A percentile compares a stretch with the other conserved stretches of the same genome.
phyloP scores from a whole-genome alignment of 2,113 vertebrate genomes.

The Garra rufa region DNA sequence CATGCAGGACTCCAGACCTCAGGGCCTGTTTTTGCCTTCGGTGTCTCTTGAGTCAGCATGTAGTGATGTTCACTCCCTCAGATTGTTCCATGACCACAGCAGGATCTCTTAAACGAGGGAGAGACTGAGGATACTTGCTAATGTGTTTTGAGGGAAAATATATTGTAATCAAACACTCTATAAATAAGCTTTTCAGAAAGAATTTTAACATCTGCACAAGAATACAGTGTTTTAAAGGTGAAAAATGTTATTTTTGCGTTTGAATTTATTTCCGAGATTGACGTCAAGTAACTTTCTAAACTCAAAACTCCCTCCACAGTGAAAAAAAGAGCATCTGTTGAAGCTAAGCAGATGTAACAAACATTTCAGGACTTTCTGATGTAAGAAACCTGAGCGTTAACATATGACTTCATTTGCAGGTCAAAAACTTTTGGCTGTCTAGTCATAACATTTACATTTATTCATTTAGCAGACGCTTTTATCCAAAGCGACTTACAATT shows the following conservation, averaged over 20 bases:
- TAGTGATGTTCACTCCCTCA: conserved; percentile 31
- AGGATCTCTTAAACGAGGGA: not conserved
- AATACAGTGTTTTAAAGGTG: not conserved
- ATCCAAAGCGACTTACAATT: too few species aligned
- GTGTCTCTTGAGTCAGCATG: conserved; percentile 17
- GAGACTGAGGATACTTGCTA: conserved; percentile 21
- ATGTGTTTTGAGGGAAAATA: conserved; percentile 25
- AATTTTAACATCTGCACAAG: not conserved
- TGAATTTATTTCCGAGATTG: not conserved
- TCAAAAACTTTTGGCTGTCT: not conserved
- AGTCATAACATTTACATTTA: too few species aligned
- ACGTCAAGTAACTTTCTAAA: not conserved
- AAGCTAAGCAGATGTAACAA: not conserved
- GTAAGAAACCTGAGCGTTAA: not conserved
- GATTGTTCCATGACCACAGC: conserved; percentile 59
- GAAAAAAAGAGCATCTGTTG: not conserved
- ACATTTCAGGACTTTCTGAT: too few species aligned
- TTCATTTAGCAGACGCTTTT: too few species aligned
- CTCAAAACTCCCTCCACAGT: not conserved
- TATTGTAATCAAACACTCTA: conserved; percentile 1
- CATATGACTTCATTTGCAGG: not conserved
- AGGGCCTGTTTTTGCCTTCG: conserved; percentile 5
- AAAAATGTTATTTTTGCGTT: not conserved
- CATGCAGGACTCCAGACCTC: conserved; percentile 38
- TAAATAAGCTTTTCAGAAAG: not conserved